Evolutionary conservation across 2,113 vertebrate species (phyloP).

Genomic region (Dromiciops gliroides): DNA sequence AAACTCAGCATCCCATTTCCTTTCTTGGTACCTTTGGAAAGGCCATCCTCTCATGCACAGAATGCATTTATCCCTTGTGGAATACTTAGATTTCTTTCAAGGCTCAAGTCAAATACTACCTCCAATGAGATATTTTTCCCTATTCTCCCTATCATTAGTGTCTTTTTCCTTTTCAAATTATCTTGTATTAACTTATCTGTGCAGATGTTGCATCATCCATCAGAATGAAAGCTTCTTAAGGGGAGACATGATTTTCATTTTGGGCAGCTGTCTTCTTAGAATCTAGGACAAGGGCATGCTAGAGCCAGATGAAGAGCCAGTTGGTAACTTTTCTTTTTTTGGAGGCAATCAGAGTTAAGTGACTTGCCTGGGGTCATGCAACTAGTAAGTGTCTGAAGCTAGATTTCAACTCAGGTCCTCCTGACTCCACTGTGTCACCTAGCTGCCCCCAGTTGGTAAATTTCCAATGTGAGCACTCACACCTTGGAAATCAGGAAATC

Average conservation of each 20-base stretch:
- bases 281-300: neutral
- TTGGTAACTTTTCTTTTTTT: neutral
- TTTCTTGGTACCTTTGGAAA: neutral
- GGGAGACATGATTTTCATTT: neutral
- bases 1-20: neutral
- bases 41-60: neutral
- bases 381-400: neutral
- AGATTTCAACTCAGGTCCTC: neutral
- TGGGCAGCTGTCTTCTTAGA: neutral
- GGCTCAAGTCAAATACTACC: neutral
- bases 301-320: neutral
- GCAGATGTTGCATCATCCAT: neutral
- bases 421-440: neutral
- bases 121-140: neutral
- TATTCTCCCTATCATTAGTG: neutral
- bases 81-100: neutral
- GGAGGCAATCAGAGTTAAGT: neutral
- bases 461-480: neutral
- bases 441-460: neutral
- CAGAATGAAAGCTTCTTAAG: neutral
- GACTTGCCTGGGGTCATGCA: neutral
- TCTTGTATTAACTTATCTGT: neutral
- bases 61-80: neutral
- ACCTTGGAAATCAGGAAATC: neutral
- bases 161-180: neutral